These are phyloP conservation scores for Mercenaria mercenaria DNA, from an alignment of 1,140 invertebrate species.

Conservation along the genomic window DNA sequence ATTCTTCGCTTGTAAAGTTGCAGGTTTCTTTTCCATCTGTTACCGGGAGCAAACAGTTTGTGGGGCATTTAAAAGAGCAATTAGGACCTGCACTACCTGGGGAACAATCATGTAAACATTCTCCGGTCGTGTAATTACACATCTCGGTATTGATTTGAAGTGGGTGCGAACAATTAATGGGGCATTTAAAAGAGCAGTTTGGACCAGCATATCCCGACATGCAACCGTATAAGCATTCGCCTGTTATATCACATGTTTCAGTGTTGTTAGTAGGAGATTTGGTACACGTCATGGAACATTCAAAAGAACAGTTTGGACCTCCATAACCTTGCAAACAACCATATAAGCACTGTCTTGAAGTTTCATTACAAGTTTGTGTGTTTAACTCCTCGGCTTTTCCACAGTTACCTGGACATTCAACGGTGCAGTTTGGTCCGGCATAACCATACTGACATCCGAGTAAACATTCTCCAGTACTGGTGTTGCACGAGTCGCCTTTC, in stretches of 20 bases:
- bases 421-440: conserved; percentile 10
- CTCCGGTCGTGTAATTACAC: no score
- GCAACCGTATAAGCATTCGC: background rate
- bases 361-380: background rate
- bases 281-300: background rate
- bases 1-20: background rate
- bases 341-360: background rate
- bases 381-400: background rate
- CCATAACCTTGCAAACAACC: background rate
- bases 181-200: background rate
- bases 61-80: background rate
- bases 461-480: background rate
- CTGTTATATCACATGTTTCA: background rate
- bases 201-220: background rate
- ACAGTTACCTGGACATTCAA: background rate
- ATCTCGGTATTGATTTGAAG: no score
- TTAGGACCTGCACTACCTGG: background rate
- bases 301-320: background rate
- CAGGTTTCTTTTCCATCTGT: background rate
- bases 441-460: background rate
- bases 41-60: background rate
- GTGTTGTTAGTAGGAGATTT: background rate
- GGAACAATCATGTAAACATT: background rate
- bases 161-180: background rate
- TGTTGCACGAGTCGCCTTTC: background rate